Evolutionary conservation across 2,888 invertebrate species (phyloP).

Genomic region (Vesta saturnalis): DNA sequence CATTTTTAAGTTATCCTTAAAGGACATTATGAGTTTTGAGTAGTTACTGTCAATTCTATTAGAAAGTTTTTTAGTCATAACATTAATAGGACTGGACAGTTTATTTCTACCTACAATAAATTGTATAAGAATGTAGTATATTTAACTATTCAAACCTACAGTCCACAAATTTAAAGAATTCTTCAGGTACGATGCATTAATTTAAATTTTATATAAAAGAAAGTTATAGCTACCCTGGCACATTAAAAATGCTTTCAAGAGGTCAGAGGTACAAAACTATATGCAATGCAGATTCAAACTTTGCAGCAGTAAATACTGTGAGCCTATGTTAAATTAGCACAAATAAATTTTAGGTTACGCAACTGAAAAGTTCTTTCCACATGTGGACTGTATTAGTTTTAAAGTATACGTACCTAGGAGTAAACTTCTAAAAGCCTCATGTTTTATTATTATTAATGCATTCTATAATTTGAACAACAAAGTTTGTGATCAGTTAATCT

Average conservation of each 20-base stretch:
- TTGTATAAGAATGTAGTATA: too few relatives aligned
- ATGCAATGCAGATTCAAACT: background rate
- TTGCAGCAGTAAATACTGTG: too few relatives aligned
- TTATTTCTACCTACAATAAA: too few relatives aligned
- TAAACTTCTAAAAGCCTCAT: background rate
- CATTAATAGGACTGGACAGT: background rate
- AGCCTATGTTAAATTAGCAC: too few relatives aligned
- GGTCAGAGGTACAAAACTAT: background rate
- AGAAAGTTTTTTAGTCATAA: too few relatives aligned
- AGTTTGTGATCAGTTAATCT: too few relatives aligned
- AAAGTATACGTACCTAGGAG: background rate
- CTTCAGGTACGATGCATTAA: background rate
- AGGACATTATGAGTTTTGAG: background rate
- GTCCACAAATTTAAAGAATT: background rate
- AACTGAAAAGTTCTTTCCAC: background rate
- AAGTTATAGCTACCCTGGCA: background rate
- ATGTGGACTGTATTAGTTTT: too few relatives aligned
- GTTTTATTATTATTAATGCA: background rate
- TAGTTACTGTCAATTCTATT: background rate
- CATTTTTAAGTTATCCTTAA: background rate
- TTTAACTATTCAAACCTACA: background rate
- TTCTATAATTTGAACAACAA: too few relatives aligned
- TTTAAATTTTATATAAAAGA: too few relatives aligned
- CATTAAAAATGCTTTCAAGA: background rate
- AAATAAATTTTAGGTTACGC: too few relatives aligned